phyloP scores from a whole-genome alignment of 2,888 invertebrate genomes.

The Suillia variegata region DNA sequence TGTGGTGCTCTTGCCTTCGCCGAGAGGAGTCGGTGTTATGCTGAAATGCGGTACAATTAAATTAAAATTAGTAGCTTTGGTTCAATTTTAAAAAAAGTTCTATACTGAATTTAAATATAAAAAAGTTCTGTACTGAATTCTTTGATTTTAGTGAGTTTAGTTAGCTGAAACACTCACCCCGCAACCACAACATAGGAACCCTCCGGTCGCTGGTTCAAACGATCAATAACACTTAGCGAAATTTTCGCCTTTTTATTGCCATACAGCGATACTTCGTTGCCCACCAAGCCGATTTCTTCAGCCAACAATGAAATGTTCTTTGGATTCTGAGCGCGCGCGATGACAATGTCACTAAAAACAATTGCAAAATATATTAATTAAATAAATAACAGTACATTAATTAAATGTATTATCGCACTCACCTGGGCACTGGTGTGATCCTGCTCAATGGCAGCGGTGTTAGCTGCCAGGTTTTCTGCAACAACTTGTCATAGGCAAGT shows the following conservation, averaged over 20 bases:
- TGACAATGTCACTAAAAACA: slow-evolving; percentile 80
- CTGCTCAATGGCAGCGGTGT: slow-evolving; percentile 70
- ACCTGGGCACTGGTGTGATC: slow-evolving; percentile 84
- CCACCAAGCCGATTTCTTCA: slow-evolving; percentile 80
- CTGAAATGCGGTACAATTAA: slow-evolving; percentile 59
- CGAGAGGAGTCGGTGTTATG: slow-evolving; percentile 98
- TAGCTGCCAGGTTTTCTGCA: slow-evolving; percentile 72
- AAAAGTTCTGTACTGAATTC: too few relatives aligned
- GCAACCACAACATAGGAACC: slow-evolving; percentile 96
- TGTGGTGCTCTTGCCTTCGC: slow-evolving; percentile 98
- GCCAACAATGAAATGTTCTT: slow-evolving; percentile 81
- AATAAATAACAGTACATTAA: too few relatives aligned
- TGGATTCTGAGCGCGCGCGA: slow-evolving; percentile 86
- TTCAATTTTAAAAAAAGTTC: too few relatives aligned
- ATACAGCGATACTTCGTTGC: slow-evolving; percentile 84
- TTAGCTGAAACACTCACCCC: slow-evolving; percentile 69
- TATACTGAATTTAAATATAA: too few relatives aligned
- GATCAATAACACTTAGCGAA: slow-evolving; percentile 76
- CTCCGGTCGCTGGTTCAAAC: slow-evolving; percentile 70
- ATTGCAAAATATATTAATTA: too few relatives aligned
- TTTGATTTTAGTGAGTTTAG: too few relatives aligned
- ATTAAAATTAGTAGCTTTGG: not conserved
- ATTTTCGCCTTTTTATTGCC: slow-evolving; percentile 96
- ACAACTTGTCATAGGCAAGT: slow-evolving; percentile 65
- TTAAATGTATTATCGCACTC: slow-evolving; percentile 30